phyloP scores from a whole-genome alignment of 2,113 vertebrate genomes.

The Synodontis membranacea region DNA sequence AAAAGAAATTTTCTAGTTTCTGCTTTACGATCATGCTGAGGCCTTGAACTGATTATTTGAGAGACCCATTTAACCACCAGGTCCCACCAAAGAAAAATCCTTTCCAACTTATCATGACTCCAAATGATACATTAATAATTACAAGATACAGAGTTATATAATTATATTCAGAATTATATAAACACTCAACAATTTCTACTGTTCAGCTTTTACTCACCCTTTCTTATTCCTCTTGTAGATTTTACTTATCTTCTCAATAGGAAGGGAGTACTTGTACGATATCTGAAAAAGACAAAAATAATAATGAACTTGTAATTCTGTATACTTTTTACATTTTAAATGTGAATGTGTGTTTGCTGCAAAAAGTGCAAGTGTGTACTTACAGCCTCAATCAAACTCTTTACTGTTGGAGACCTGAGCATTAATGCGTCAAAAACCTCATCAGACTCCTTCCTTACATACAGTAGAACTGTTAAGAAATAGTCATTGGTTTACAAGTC shows the following conservation, averaged over 20 bases:
- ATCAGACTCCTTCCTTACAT: slow-evolving; percentile 91
- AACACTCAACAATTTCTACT: background rate
- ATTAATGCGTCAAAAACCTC: slow-evolving; percentile 97
- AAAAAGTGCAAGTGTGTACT: slow-evolving; percentile 62
- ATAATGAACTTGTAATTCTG: background rate
- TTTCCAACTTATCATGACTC: background rate
- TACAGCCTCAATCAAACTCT: slow-evolving; percentile 92
- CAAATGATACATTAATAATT: background rate
- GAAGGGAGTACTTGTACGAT: slow-evolving; percentile 91
- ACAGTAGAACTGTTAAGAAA: slow-evolving; percentile 85
- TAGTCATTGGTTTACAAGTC: background rate
- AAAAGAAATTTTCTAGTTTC: too few species aligned
- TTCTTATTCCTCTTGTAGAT: slow-evolving; percentile 99
- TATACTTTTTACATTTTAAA: background rate
- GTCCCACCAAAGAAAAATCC: too few species aligned
- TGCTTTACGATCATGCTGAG: too few species aligned
- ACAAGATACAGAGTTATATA: background rate
- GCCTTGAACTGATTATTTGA: too few species aligned
- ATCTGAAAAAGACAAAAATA: slow-evolving; percentile 75
- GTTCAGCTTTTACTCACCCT: slow-evolving; percentile 78
- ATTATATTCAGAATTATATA: background rate
- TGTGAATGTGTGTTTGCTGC: background rate
- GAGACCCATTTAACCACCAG: background rate
- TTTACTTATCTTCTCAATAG: slow-evolving; percentile 88
- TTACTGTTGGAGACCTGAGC: slow-evolving; percentile 92